A percentile compares a stretch with the other conserved stretches of the same genome.
phyloP scores from a whole-genome alignment of 30 jellyfish, hydroid and myxozoan genomes.

The Turritopsis dohrnii region DNA sequence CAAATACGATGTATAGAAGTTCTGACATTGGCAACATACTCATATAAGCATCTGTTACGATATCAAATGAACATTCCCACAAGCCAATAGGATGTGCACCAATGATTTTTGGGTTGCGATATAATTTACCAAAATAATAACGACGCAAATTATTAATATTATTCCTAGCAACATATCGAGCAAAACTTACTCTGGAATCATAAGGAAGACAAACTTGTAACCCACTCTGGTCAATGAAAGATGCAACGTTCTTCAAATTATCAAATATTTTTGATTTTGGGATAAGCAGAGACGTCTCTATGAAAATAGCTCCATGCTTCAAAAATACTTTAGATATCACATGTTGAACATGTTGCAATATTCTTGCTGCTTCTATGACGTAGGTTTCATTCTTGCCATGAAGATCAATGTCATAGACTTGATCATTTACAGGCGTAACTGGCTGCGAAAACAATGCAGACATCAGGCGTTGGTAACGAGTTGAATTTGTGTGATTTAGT shows the following conservation, averaged over 20 bases:
- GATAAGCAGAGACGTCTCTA: conserved; percentile 61
- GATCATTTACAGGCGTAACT: conserved; percentile 73
- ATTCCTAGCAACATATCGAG: conserved; percentile 74
- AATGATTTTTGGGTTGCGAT: conserved; percentile 46
- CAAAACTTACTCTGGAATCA: conserved; percentile 83
- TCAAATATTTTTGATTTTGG: conserved; percentile 64
- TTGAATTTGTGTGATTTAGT: conserved; percentile 67
- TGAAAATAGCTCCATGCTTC: conserved; percentile 65
- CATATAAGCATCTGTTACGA: conserved; percentile 43
- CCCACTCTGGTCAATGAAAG: conserved; percentile 79
- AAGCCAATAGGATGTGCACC: conserved; percentile 83
- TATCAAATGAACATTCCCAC: conserved; percentile 87
- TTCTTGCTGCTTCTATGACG: conserved; percentile 33
- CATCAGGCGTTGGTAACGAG: conserved; percentile 66
- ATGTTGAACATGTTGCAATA: conserved; percentile 56
- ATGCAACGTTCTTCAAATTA: conserved; percentile 46
- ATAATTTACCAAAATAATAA: conserved; percentile 54
- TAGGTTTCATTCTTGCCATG: conserved; percentile 54
- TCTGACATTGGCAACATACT: conserved; percentile 75
- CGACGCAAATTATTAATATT: conserved; percentile 50
- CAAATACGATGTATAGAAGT: conserved; percentile 59
- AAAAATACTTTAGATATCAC: conserved; percentile 37
- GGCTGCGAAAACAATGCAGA: conserved; percentile 67
- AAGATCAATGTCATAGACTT: conserved; percentile 54
- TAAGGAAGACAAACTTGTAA: conserved; percentile 67